phyloP scores from a whole-genome alignment of 2,113 vertebrate species.

The Propithecus coquereli region DNA sequence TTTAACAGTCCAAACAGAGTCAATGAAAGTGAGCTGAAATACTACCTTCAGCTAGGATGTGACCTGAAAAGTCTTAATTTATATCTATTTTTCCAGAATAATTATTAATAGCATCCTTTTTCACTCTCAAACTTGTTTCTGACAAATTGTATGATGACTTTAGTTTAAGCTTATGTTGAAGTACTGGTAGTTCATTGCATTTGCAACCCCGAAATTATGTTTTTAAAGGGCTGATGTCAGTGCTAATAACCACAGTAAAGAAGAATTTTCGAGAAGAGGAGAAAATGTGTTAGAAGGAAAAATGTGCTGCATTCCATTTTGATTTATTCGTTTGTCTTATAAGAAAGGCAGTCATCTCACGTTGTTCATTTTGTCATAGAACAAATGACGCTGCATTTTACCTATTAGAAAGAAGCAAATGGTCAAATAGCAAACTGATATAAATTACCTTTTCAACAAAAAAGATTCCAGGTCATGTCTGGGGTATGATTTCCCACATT shows the following conservation, averaged over 20 bases:
- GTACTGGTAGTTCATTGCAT: background rate
- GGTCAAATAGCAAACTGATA: background rate
- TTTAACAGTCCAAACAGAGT: background rate
- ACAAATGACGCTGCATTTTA: background rate
- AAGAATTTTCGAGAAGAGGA: background rate
- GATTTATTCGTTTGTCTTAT: background rate
- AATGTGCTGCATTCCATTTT: background rate
- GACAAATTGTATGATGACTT: background rate
- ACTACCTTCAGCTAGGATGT: background rate
- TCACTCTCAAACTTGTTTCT: background rate
- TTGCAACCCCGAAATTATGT: background rate
- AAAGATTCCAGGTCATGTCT: background rate
- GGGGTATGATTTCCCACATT: background rate
- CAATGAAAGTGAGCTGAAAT: background rate
- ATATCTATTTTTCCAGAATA: background rate
- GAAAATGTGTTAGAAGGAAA: background rate
- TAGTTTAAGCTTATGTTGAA: background rate
- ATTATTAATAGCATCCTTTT: background rate
- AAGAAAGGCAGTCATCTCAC: background rate
- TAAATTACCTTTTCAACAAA: background rate
- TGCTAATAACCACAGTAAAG: background rate
- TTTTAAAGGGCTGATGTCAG: background rate
- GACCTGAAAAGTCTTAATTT: background rate
- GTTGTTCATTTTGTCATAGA: background rate
- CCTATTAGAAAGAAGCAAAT: background rate